A percentile compares a stretch with the other conserved stretches of the same genome.
These are phyloP conservation scores for Saccostrea cuccullata DNA, from an alignment of 1,140 invertebrate genomes.

Conservation along the genomic window DNA sequence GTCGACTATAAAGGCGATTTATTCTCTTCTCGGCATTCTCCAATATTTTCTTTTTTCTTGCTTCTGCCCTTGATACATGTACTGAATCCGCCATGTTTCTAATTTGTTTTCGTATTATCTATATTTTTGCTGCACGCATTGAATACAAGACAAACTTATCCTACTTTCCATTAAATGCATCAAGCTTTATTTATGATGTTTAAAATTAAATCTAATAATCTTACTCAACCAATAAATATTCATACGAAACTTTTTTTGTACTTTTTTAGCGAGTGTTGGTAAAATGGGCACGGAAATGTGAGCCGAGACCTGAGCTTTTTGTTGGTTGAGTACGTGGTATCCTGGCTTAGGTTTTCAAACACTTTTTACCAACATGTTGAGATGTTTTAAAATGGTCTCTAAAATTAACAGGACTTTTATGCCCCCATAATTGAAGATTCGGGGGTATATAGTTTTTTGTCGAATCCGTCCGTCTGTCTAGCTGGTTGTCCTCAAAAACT, in stretches of 20 bases:
- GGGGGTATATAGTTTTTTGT: no score
- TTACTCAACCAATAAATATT: neutral
- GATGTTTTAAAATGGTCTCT: no score
- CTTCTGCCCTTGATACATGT: slow-evolving; percentile 1
- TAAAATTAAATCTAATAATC: neutral
- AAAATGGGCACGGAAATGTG: neutral
- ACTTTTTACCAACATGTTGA: no score
- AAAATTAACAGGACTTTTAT: no score
- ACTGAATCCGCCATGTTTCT: slow-evolving; percentile 3
- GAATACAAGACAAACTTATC: neutral
- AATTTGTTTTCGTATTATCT: slow-evolving; percentile 1
- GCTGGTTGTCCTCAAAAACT: no score
- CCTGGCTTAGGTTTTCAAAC: no score
- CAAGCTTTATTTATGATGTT: neutral
- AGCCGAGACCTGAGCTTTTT: neutral
- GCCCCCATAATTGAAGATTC: no score
- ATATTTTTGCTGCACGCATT: neutral
- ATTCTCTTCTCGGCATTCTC: slow-evolving; percentile 11
- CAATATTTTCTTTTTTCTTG: neutral
- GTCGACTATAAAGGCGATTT: slow-evolving; percentile 16
- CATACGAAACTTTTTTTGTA: neutral
- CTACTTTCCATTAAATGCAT: neutral
- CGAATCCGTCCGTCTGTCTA: no score
- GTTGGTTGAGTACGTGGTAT: no score
- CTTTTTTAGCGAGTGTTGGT: neutral